These are phyloP conservation scores for Poeciliopsis turrubarensis DNA, from an alignment of 2,113 vertebrate species.

Conservation along the genomic window DNA sequence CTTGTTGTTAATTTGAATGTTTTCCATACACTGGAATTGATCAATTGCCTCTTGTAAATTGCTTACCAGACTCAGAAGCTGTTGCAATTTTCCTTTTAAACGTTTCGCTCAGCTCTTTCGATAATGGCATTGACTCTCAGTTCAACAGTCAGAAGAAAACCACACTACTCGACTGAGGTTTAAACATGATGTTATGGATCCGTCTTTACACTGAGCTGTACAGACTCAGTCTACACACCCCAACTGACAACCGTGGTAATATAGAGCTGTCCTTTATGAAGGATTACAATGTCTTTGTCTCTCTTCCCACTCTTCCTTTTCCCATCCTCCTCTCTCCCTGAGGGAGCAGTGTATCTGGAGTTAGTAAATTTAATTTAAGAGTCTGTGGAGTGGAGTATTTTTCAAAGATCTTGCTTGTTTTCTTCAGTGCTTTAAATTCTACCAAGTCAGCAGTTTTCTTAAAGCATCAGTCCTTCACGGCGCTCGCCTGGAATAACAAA, in stretches of 20 bases:
- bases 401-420: slow-evolving; percentile 47
- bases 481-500: slow-evolving; percentile 38
- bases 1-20: background rate
- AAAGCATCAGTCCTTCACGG: slow-evolving; percentile 32
- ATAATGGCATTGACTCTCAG: background rate
- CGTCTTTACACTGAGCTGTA: background rate
- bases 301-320: slow-evolving; percentile 14
- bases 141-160: background rate
- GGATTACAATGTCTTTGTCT: slow-evolving; percentile 13
- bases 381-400: slow-evolving; percentile 37
- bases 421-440: slow-evolving; percentile 28
- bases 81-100: background rate
- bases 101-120: too few species aligned
- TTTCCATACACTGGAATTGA: background rate
- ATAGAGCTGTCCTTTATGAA: background rate
- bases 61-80: background rate
- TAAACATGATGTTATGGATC: background rate
- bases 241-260: background rate
- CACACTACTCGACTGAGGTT: background rate
- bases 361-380: slow-evolving; percentile 60
- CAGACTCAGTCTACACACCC: background rate
- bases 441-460: slow-evolving; percentile 52
- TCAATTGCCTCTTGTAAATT: too few species aligned
- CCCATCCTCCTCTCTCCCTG: slow-evolving; percentile 7
- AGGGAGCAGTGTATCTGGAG: slow-evolving; percentile 8